These are phyloP conservation scores for Seladonia tumulorum DNA, from an alignment of 2,888 invertebrate species.

Conservation along the genomic window DNA sequence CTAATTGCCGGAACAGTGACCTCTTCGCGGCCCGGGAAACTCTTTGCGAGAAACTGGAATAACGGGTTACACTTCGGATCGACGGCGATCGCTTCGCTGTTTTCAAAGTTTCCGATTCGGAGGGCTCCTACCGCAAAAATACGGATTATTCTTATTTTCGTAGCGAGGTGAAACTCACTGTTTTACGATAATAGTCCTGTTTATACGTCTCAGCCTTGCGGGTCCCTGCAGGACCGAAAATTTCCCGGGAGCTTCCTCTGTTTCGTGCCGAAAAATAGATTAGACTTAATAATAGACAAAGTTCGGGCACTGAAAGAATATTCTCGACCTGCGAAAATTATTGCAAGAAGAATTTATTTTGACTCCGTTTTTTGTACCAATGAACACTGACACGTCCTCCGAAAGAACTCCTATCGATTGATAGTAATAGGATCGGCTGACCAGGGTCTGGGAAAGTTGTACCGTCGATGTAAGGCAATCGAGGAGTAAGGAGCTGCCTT, in stretches of 20 bases:
- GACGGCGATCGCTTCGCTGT: background rate
- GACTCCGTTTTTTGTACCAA: background rate
- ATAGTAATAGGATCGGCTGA: background rate
- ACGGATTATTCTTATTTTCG: background rate
- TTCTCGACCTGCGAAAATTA: too few relatives aligned
- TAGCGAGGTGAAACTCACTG: background rate
- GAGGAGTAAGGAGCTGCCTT: background rate
- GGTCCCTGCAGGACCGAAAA: too few relatives aligned
- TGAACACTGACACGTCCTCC: background rate
- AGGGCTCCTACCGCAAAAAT: background rate
- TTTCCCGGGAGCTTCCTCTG: too few relatives aligned
- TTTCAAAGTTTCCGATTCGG: background rate
- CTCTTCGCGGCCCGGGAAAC: background rate
- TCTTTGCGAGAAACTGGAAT: slow-evolving; percentile 7
- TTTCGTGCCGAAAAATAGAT: too few relatives aligned
- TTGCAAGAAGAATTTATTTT: too few relatives aligned
- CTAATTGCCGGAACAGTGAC: slow-evolving; percentile 40
- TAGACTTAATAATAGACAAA: background rate
- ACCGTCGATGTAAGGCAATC: background rate
- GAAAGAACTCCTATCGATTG: background rate
- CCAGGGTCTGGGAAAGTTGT: background rate
- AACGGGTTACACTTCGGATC: background rate
- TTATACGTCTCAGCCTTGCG: too few relatives aligned
- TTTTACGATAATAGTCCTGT: background rate
- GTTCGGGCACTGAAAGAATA: background rate